These are phyloP conservation scores for Chiloscyllium plagiosum DNA, from an alignment of 2,113 vertebrate species.

Conservation along the genomic window DNA sequence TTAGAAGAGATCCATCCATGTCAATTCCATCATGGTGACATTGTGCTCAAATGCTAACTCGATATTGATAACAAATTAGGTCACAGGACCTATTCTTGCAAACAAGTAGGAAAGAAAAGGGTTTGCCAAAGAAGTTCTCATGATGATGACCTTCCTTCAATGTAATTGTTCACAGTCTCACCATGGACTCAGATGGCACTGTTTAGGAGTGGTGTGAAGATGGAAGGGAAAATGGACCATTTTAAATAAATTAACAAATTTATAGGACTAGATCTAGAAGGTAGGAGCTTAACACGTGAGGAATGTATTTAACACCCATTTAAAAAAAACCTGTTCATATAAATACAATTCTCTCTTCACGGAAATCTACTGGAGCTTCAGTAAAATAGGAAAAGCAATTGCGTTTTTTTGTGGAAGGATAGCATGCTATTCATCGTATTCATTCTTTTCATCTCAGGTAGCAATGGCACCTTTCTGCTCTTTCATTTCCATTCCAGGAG, in stretches of 20 bases:
- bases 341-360: background rate
- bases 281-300: background rate
- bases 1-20: background rate
- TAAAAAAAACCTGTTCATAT: background rate
- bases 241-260: background rate
- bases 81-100: background rate
- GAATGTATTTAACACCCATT: background rate
- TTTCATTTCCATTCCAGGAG: background rate
- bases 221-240: background rate
- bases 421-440: background rate
- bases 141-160: background rate
- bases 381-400: background rate
- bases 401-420: background rate
- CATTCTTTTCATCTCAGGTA: background rate
- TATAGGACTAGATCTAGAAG: background rate
- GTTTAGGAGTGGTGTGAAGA: background rate
- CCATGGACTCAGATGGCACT: background rate
- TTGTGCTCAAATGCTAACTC: background rate
- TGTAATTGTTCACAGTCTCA: background rate
- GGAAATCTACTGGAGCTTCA: background rate
- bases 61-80: background rate
- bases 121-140: background rate
- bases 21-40: background rate
- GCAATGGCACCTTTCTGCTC: background rate
- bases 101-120: background rate